Base-by-base conservation (phyloP, 2,797 vertebrate species). In the Pseudochirops cupreus region DNA sequence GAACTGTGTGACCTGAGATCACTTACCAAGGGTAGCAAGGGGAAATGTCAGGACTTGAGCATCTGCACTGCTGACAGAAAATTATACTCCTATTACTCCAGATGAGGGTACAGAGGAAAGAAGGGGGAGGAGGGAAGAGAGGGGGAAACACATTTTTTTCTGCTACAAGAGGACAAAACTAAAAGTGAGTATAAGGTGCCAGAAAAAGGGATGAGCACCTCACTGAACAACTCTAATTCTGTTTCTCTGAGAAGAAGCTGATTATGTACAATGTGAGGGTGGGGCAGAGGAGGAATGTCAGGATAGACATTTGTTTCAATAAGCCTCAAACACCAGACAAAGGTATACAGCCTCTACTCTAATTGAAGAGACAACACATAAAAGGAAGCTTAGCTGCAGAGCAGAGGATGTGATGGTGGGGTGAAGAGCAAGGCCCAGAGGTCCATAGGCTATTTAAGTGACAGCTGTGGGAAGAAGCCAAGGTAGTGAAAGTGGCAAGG, bases 1-100 rank as follows among this genome's bases (percentile, higher is more conserved):
- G 11, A 57, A 91, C 55, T 74, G 94, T 56, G 16, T 54, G 95
- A 91, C 90, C 82, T 91, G 56, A 97, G 96, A 96, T 0, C 82
- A 95, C 50, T 93, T 92, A 89, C 26, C 87, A 97, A 93, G 94
- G 97, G 95, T 11, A 10, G 0, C 94, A 96, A 50, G 90, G 46
- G 3, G 93, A 31, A 57, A 94, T 24, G 50, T 91, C 92, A 95
- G 82, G 9, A 87, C 18, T 92, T 82, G 39, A 95, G 57, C 82
- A 57, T 56, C 56, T 94, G 16, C 91, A 91, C 39, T 82, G 55
- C 94, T 67, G 52, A 59, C 2, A 93, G 56, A 90, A 96, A 92
- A 33, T 9, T 92, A 2, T 55, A 96, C 57, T 95, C 6, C 18
- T 94, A 89, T 31, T 92, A 95, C 39, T 52, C 33, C 92, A 90